These are phyloP conservation scores for Probaryconus sp. DNA, from an alignment of 1,140 invertebrate species.

Conservation along the genomic window DNA sequence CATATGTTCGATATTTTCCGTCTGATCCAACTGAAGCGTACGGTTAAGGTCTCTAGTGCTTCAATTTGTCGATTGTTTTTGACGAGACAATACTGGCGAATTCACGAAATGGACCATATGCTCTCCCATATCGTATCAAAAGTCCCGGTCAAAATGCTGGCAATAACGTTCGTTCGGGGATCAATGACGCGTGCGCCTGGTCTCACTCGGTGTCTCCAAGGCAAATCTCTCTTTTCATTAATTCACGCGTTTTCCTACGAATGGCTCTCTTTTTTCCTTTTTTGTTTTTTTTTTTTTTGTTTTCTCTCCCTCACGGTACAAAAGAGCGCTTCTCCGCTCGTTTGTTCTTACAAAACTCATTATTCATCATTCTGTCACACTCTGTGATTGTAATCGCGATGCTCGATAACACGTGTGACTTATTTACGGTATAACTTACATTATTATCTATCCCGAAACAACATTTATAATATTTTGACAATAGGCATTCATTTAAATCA, in stretches of 20 bases:
- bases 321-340: too few species aligned
- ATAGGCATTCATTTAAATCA: conserved; percentile 3
- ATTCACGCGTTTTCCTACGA: conserved; percentile 33
- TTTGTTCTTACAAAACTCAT: conserved; percentile 1
- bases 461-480: conserved; percentile 13
- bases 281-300: too few species aligned
- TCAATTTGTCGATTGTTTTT: conserved; percentile 36
- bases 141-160: neutral
- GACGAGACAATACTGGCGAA: conserved; percentile 40
- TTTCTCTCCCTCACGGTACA: conserved; percentile 18
- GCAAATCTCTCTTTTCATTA: conserved; percentile 20
- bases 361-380: conserved; percentile 28
- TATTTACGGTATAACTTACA: conserved; percentile 35
- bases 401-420: conserved; percentile 25
- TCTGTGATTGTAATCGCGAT: conserved; percentile 22
- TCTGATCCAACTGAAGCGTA: conserved; percentile 15
- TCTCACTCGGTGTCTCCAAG: conserved; percentile 11
- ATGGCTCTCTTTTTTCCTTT: too few species aligned
- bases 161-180: too few species aligned
- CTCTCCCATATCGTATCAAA: neutral
- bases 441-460: neutral
- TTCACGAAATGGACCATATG: conserved; percentile 18
- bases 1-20: conserved; percentile 49
- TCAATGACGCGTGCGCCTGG: too few species aligned
- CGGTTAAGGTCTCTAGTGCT: conserved; percentile 12